Evolutionary conservation across 2,888 invertebrate species (phyloP).

Genomic region (Mimumesa dahlbomi): DNA sequence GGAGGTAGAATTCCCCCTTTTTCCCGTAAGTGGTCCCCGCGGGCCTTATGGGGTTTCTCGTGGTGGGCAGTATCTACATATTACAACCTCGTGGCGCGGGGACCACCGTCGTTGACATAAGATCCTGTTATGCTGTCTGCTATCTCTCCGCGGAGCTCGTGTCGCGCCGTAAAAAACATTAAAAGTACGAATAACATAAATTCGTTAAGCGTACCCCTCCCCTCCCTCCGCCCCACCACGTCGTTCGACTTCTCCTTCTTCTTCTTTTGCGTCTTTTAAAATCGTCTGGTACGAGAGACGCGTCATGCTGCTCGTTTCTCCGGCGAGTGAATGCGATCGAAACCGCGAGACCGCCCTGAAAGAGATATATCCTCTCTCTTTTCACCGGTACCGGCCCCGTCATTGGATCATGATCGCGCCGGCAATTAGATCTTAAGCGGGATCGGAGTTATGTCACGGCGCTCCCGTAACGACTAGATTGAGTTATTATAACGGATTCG

Average conservation of each 20-base stretch:
- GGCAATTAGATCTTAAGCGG: slow-evolving; percentile 20
- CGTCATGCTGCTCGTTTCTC: slow-evolving; percentile 19
- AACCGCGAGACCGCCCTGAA: not conserved
- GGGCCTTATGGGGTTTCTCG: slow-evolving; percentile 67
- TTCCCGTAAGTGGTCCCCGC: slow-evolving; percentile 62
- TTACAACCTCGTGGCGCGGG: slow-evolving; percentile 71
- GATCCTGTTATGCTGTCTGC: slow-evolving; percentile 76
- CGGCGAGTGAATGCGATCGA: slow-evolving; percentile 1
- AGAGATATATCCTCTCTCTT: slow-evolving; percentile 4
- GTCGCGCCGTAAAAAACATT: slow-evolving; percentile 68
- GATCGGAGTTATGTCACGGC: slow-evolving; percentile 7
- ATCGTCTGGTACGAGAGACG: slow-evolving; percentile 14
- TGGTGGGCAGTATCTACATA: slow-evolving; percentile 71
- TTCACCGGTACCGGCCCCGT: not conserved
- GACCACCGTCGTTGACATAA: slow-evolving; percentile 75
- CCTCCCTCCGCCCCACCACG: slow-evolving; percentile 10
- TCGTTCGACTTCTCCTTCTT: slow-evolving; percentile 26
- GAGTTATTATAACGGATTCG: slow-evolving; percentile 33
- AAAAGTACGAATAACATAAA: slow-evolving; percentile 69
- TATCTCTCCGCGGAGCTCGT: slow-evolving; percentile 65
- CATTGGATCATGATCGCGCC: slow-evolving; percentile 11
- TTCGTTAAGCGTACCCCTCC: slow-evolving; percentile 45
- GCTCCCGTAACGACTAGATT: slow-evolving; percentile 9
- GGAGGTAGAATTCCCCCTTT: slow-evolving; percentile 57
- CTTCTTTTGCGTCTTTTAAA: slow-evolving; percentile 20